Evolutionary conservation across 2,888 invertebrate genomes (phyloP), one percentile per base, ranked within the genome.

Genomic region (Sinhomidia bicolor): DNA sequence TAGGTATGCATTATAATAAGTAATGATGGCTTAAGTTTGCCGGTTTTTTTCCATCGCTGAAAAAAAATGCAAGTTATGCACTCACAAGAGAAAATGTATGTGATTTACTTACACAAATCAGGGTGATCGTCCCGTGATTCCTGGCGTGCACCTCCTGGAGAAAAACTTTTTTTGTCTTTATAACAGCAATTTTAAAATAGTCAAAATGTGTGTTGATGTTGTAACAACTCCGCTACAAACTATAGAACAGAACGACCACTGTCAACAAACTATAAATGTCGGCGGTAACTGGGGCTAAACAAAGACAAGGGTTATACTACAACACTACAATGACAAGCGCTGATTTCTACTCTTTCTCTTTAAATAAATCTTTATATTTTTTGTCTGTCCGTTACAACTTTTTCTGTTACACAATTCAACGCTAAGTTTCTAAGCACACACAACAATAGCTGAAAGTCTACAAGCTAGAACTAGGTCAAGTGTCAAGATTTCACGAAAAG

Each of bases 381-480:
- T n/a, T n/a, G n/a, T n/a, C n/a, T n/a, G n/a, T n/a, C n/a, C n/a
- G n/a, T n/a, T n/a, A n/a, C 7, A 36, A 36, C 36, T 36, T 36
- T 14, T 65, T 65, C 17, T 5, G 5, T 68, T 14, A 41, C 29
- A 26, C n/a, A 17, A 5, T 68, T 36, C 47, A 29, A 76, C 29
- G n/a, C 14, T n/a, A 26, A 29, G 9, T 29, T 76, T 47, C 51
- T 9, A 51, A 51, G 76, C 76, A 29, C 26, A 3, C 0, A 26
- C 54, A 10, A 17, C 9, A 9, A 68, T 17, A 2, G n/a, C 17
- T 2, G 20, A 26, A 51, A 54, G 62, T 41, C 57, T 80, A 78
- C 32, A 57, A 60, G 54, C 44, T 47, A 71, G 88, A 88, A 79
- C 57, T 84, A 71, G 88, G 88, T 88, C 88, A 88, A 88, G 80